Conservation (phyloP, 2,113 vertebrate species). For the Marmota monax region DNA sequence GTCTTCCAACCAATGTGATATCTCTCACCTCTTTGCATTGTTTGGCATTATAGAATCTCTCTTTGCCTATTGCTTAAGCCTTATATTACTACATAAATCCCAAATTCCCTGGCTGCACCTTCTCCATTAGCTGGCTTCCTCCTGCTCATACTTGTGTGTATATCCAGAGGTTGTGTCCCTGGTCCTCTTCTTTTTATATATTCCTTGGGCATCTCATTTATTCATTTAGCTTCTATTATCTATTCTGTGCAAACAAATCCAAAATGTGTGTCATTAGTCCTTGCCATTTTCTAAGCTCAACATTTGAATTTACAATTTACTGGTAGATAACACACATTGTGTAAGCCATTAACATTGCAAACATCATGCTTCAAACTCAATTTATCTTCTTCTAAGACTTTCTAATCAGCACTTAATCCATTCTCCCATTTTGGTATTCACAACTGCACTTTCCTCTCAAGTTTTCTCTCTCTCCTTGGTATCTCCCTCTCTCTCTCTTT, state of each 20-base stretch:
- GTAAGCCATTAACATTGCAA: not conserved
- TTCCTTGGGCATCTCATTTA: not conserved
- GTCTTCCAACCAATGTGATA: not conserved
- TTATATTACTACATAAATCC: too few relatives aligned
- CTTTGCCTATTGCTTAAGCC: not conserved
- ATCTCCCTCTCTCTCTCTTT: not conserved
- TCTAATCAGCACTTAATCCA: not conserved
- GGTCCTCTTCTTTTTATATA: not conserved
- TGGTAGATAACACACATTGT: not conserved
- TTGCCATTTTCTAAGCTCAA: not conserved
- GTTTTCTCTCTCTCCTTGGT: not conserved
- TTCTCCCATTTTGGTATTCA: not conserved
- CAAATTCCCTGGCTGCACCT: not conserved
- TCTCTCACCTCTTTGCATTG: not conserved
- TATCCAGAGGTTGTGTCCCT: not conserved
- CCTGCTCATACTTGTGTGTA: fast-evolving
- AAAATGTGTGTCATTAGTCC: not conserved
- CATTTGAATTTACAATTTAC: not conserved
- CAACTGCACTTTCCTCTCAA: not conserved
- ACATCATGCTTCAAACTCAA: not conserved
- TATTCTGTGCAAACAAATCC: not conserved
- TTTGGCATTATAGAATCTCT: not conserved
- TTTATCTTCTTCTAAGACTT: not conserved
- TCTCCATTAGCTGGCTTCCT: not conserved
- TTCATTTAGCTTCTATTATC: slow-evolving; percentile 8